Evolutionary conservation across 2,797 vertebrate genomes (phyloP).

Genomic region (Scarus forsteni): DNA sequence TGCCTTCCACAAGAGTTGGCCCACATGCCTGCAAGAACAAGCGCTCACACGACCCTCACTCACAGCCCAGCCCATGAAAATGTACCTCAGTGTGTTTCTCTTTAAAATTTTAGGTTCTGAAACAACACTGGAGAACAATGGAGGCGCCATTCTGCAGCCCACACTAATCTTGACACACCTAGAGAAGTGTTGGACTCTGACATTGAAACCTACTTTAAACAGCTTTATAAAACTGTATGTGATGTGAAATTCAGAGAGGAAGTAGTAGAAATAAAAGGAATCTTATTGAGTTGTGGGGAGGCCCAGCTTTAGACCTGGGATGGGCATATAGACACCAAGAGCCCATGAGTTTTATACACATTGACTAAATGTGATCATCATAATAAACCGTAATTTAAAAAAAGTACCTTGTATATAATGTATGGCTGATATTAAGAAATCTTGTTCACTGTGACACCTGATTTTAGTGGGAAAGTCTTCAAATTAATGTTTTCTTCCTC

Average conservation of each 20-base stretch:
- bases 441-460: too few relatives aligned
- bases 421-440: too few relatives aligned
- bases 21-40: conserved; percentile 54
- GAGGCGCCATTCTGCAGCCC: conserved; percentile 69
- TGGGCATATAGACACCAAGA: too few relatives aligned
- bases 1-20: conserved; percentile 48
- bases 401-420: too few relatives aligned
- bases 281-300: conserved; percentile 50
- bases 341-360: too few relatives aligned
- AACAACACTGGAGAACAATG: conserved; percentile 78
- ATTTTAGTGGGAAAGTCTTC: too few relatives aligned
- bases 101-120: conserved; percentile 52
- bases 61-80: conserved; percentile 65
- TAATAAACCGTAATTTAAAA: too few relatives aligned
- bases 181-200: conserved; percentile 47
- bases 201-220: conserved; percentile 22
- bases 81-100: conserved; percentile 40
- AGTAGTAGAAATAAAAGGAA: conserved; percentile 50
- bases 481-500: too few relatives aligned
- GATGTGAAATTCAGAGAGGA: conserved; percentile 27
- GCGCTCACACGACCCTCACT: conserved; percentile 52
- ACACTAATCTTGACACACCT: conserved; percentile 70
- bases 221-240: conserved; percentile 39
- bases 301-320: conserved; percentile 38
- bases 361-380: too few relatives aligned